phyloP scores from a whole-genome alignment of 2,113 vertebrate species.

The Bos taurus region ARS-UCD2.0 NC_037357.1:40012501-40013000 shows the following conservation, averaged over 20 bases:
- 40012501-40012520: background rate
- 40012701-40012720: background rate
- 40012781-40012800: background rate
- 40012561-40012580: background rate
- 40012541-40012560: background rate
- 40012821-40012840: background rate
- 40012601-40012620: background rate
- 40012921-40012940: background rate
- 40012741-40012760: background rate
- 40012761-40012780: constrained; percentile 27
- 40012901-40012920: background rate
- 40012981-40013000: background rate
- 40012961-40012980: background rate
- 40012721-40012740: background rate
- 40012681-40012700: background rate
- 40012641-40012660: background rate
- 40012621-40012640: background rate
- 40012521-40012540: background rate
- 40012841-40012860: background rate
- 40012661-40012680: background rate
- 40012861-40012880: background rate
- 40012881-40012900: background rate
- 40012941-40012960: background rate
- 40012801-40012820: background rate
- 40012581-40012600: background rate